phyloP scores from a whole-genome alignment of 2,797 vertebrate species.

The Tiaroga cobitis region DNA sequence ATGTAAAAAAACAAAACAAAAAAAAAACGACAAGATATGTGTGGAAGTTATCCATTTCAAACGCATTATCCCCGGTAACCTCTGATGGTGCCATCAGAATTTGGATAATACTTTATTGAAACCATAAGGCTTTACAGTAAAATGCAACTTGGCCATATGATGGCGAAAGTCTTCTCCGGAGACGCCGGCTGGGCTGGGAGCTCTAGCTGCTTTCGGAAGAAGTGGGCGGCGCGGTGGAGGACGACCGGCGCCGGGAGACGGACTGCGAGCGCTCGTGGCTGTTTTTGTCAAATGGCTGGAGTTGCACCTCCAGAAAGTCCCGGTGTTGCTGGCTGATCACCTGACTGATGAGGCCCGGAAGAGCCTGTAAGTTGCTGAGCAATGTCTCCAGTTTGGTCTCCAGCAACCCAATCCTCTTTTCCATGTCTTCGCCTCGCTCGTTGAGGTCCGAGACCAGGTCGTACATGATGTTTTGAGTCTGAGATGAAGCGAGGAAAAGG shows the following conservation, averaged over 20 bases:
- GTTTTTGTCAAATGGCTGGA: conserved; percentile 92
- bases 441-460: conserved; percentile 99
- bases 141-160: conserved; percentile 99
- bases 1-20: conserved; percentile 79
- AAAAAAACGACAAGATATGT: conserved; percentile 34
- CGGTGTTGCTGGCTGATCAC: conserved; percentile 96
- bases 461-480: conserved; percentile 99
- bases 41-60: conserved; percentile 68
- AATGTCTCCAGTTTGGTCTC: conserved; percentile 97
- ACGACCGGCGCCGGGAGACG: conserved; percentile 91
- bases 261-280: conserved; percentile 91
- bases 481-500: conserved; percentile 61
- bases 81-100: conserved; percentile 96
- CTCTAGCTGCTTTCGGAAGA: conserved; percentile 99
- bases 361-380: conserved; percentile 94
- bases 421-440: conserved; percentile 97
- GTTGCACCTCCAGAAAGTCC: conserved; percentile 93
- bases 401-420: conserved; percentile 96
- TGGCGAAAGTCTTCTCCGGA: conserved; percentile 96
- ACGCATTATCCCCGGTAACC: conserved; percentile 67
- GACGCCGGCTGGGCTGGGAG: conserved; percentile 77
- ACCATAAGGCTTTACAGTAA: conserved; percentile 99
- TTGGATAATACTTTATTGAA: conserved; percentile 96
- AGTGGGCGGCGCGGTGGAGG: conserved; percentile 96
- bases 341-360: conserved; percentile 97